Base-by-base conservation (phyloP, 2,797 vertebrate species). In the Sorex maritimensis region DNA sequence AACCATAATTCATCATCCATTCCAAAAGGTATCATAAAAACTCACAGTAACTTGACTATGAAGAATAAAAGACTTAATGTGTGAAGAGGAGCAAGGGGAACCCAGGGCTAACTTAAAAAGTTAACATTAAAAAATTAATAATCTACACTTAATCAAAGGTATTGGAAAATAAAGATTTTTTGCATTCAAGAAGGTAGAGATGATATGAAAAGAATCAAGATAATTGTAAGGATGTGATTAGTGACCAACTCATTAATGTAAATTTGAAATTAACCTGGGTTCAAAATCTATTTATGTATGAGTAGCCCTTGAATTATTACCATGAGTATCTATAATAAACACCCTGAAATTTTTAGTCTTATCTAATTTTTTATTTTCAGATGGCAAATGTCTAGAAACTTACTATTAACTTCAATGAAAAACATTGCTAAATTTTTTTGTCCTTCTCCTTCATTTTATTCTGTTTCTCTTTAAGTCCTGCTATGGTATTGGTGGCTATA, bases 71-170 rank as follows among this genome's bases (percentile, higher is more conserved):
- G 13, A 34, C 41, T 30, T 4, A n/a, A 13, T 55, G 78, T 68
- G 11, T 34, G 17, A 11, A 19, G 24, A 69, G 13, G 4, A 1
- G 3, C 13, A 21, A 73, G 34, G 2, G 2, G 68, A 3, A 14
- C 49, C 10, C 11, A 14, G 49, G 49, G 13, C 10, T 9, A 52
- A 49, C 2, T 52, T 52, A 52, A 52, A 52, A 52, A 52, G 49
- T 52, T 52, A 52, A 46, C 88, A 23, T 34, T 71, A 52, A 82
- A 79, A 11, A 77, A 88, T 82, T 0, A 78, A 75, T 34, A 88
- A 88, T 44, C 46, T 86, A n/a, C 72, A 68, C 73, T n/a, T 78
- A 79, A 55, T 65, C 9, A 11, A 7, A 63, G 21, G 2, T 78
- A 68, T 63, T 81, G 30, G n/a, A 81, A 86, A 81, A 34, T 82